Base-by-base conservation (phyloP, 2,797 vertebrate genomes). In the Enteromius trimaculatus region DNA sequence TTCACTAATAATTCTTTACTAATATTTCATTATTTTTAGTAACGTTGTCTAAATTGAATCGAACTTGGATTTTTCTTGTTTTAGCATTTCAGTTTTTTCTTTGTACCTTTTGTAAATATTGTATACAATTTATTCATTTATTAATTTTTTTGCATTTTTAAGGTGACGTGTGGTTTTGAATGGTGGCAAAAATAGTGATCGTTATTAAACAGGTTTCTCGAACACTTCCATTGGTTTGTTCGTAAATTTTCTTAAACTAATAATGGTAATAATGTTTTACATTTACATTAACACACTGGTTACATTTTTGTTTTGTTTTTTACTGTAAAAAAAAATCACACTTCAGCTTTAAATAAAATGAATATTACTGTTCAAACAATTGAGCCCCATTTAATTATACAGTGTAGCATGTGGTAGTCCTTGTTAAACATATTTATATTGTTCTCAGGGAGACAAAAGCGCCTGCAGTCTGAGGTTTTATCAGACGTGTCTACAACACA, bases 371-470 rank as follows among this genome's bases (percentile, higher is more conserved):
- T 81, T 71, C 49, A 79, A 75, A 65, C 34, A 10, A 77, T 78
- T 19, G 58, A 37, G 70, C 77, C 74, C 29, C n/a, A 79, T 78
- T 78, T 70, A 82, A 64, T 76, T 37, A 72, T 86, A 65, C 80
- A 53, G 69, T 51, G 77, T 74, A 80, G 79, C 42, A 34, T 72
- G 55, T 53, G 83, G 64, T 75, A 84, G 87, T 85, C 81, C 80
- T 82, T 84, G 83, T 85, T 85, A 80, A 88, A 81, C 79, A 75
- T 87, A 83, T 88, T 88, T 76, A 83, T 84, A 83, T 86, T 86
- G 71, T 86, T 79, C 76, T 74, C 49, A 42, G 47, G 51, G 53
- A 85, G 79, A 88, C 88, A 88, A 87, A 86, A 86, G 79, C 53
- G 79, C 76, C 77, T 77, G 77, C 80, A 86, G 80, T 74, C 82